Evolutionary conservation across 1,140 invertebrate species (phyloP).

Genomic region (Varroa destructor): DNA sequence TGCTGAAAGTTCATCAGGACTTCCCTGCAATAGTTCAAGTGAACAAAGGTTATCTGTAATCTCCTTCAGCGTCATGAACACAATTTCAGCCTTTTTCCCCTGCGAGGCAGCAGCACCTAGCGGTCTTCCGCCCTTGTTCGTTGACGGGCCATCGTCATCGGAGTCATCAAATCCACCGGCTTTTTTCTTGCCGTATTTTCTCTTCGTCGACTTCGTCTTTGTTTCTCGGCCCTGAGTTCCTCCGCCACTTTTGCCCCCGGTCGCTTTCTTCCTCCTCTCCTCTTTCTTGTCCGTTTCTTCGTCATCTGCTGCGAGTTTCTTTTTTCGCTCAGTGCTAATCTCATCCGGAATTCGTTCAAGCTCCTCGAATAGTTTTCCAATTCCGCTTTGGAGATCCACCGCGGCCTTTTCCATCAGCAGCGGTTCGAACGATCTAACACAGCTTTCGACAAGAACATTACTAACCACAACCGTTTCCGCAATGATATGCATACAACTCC

Average conservation of each 20-base stretch:
- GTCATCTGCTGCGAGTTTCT: conserved; percentile 38
- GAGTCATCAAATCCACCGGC: conserved; percentile 44
- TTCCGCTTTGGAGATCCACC: conserved; percentile 39
- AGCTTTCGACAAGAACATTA: conserved; percentile 53
- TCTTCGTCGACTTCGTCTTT: conserved; percentile 82
- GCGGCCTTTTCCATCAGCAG: conserved; percentile 59
- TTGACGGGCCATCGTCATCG: conserved; percentile 36
- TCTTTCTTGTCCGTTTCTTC: conserved; percentile 28
- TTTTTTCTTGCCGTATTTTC: conserved; percentile 48
- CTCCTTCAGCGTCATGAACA: conserved; percentile 55
- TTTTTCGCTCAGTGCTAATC: conserved; percentile 37
- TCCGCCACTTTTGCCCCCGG: conserved; percentile 65
- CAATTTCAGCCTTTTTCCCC: conserved; percentile 43
- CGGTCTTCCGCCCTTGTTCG: no score
- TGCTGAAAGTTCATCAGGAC: conserved; percentile 41
- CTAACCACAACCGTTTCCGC: conserved; percentile 45
- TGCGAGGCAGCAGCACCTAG: conserved; percentile 38
- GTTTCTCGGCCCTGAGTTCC: conserved; percentile 84
- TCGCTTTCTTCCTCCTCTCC: conserved; percentile 30
- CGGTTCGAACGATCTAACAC: conserved; percentile 53
- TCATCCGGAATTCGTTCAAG: conserved; percentile 33
- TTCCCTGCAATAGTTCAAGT: conserved; percentile 44
- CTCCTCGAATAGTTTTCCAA: conserved; percentile 29
- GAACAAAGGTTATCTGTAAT: conserved; percentile 52
- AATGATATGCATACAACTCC: conserved; percentile 37